Base-by-base conservation (phyloP, 2,113 vertebrate species). In the Chaetorhynchus papuensis region DNA sequence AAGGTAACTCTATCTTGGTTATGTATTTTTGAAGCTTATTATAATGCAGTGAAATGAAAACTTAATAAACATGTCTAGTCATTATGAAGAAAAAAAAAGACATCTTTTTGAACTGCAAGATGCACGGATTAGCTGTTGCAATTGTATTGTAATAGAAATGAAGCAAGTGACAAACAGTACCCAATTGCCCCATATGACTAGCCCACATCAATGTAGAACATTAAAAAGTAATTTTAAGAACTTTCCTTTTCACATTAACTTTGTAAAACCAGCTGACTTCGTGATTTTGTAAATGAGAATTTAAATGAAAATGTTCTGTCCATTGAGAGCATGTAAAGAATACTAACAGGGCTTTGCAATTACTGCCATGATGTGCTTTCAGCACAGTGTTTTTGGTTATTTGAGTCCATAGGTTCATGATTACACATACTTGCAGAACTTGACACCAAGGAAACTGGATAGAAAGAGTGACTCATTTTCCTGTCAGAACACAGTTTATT, bases 161-260 rank as follows among this genome's bases (percentile, higher is more conserved):
- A 95, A 89, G 28, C 19, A 90, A 93, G 68, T 75, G 71, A 93
- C 50, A 94, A 94, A 92, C 44, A 83, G 61, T 92, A 91, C 91
- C 90, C 80, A 94, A 6, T 56, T 76, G 80, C 53, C 83, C 45
- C 44, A 85, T 86, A 89, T 50, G 64, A 94, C 70, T 81, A 86
- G 28, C 22, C 74, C 31, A 68, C 6, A 2, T 56, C 71, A 93
- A 83, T 75, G 50, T 1, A 86, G 68, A 96, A 83, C 49, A 95
- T 91, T 94, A 87, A 94, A 95, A 96, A 95, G 80, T 93, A 91
- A 96, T 96, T 96, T 92, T 89, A 87, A 80, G 81, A 91, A 93
- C 83, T 77, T 94, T 41, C 14, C 24, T 89, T 92, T 93, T 75
- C 83, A 93, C 66, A 95, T 96, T 93, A 94, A 88, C 87, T 95